Evolutionary conservation across 2,797 vertebrate genomes (phyloP).

Genomic region (Hemibagrus guttatus): DNA sequence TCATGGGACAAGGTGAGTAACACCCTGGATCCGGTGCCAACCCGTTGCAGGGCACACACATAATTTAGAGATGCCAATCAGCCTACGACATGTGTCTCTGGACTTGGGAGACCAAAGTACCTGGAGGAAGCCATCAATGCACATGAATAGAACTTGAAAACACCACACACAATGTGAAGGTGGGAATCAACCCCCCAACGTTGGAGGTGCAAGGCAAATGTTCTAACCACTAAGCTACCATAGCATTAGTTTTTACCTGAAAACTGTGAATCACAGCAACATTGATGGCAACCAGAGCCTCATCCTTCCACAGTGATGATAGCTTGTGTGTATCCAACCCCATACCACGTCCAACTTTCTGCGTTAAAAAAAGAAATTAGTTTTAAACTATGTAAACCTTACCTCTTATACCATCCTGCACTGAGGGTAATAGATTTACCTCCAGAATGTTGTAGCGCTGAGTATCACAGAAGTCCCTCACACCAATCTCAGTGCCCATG

Average conservation of each 20-base stretch:
- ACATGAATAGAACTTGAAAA: no score
- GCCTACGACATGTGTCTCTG: no score
- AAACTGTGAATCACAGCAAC: slow-evolving; percentile 85
- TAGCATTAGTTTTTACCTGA: slow-evolving; percentile 66
- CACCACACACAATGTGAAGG: no score
- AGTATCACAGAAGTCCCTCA: slow-evolving; percentile 81
- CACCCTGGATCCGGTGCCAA: no score
- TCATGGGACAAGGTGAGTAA: no score
- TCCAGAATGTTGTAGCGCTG: slow-evolving; percentile 84
- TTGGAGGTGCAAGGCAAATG: no score
- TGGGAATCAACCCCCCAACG: no score
- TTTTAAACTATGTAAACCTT: background rate
- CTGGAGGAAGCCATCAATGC: no score
- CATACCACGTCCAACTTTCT: slow-evolving; percentile 82
- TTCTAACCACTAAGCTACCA: no score
- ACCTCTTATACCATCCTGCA: background rate
- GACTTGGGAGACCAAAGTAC: no score
- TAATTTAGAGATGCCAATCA: no score
- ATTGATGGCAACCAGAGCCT: slow-evolving; percentile 80
- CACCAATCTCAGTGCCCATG: slow-evolving; percentile 87
- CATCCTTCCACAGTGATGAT: slow-evolving; percentile 84
- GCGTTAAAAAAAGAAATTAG: background rate
- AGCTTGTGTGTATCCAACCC: slow-evolving; percentile 81
- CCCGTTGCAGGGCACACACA: no score
- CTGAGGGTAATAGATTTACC: slow-evolving; percentile 61